phyloP scores from a whole-genome alignment of 2,113 vertebrate genomes.

The western clawed frog (Xenopus tropicalis) region UCB_Xtro_10.0 CM004449.2:43127001-43127500 shows the following conservation, averaged over 20 bases:
- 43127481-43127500: slow-evolving; percentile 14
- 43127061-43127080: slow-evolving; percentile 41
- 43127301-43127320: not conserved
- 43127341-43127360: not conserved
- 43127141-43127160: slow-evolving; percentile 42
- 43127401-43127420: slow-evolving; percentile 4
- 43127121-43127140: slow-evolving; percentile 43
- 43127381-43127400: slow-evolving; percentile 17
- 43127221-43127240: slow-evolving; percentile 5
- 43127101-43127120: slow-evolving; percentile 43
- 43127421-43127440: slow-evolving; percentile 30
- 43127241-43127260: slow-evolving; percentile 20
- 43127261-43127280: slow-evolving; percentile 16
- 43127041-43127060: slow-evolving; percentile 33
- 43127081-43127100: slow-evolving; percentile 34
- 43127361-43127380: not conserved
- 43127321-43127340: not conserved
- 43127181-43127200: slow-evolving; percentile 42
- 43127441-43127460: slow-evolving; percentile 44
- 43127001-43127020: slow-evolving; percentile 33
- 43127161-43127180: slow-evolving; percentile 40
- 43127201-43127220: slow-evolving; percentile 40
- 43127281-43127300: not conserved
- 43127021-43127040: slow-evolving; percentile 41
- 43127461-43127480: slow-evolving; percentile 13